Percentiles rank a stretch among this genome's conserved stretches.
Conservation (phyloP, 2,113 vertebrate genomes). For the Albula glossodonta region DNA sequence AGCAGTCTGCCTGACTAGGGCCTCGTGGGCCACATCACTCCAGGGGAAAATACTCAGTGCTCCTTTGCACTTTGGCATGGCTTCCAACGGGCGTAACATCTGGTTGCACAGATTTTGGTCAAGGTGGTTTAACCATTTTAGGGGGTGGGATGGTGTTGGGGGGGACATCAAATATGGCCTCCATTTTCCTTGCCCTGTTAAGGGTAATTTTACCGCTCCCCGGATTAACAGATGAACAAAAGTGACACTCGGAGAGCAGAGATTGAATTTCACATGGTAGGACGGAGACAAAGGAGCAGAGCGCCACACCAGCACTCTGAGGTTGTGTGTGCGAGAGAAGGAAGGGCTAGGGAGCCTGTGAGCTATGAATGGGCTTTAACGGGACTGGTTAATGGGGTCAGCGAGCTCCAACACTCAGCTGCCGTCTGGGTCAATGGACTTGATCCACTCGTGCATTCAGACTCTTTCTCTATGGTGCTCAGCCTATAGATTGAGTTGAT, state of each 20-base stretch:
- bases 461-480: background rate
- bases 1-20: background rate
- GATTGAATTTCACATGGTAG: slow-evolving; percentile 28
- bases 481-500: background rate
- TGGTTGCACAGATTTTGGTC: background rate
- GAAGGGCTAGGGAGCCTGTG: slow-evolving; percentile 7
- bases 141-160: too few relatives aligned
- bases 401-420: slow-evolving; percentile 15
- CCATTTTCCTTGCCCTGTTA: background rate
- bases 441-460: slow-evolving; percentile 2
- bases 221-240: background rate
- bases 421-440: slow-evolving; percentile 33
- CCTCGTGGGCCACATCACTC: background rate
- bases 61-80: background rate
- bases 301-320: slow-evolving; percentile 5
- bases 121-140: background rate
- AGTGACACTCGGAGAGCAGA: background rate
- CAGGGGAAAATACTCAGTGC: background rate
- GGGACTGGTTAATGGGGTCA: slow-evolving; percentile 29
- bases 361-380: slow-evolving; percentile 11
- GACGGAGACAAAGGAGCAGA: slow-evolving; percentile 9
- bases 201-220: background rate
- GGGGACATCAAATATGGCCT: slow-evolving; percentile 5
- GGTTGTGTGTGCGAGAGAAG: slow-evolving; percentile 4
- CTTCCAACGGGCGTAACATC: background rate